Conservation (phyloP, 2,888 invertebrate genomes). For the Pelosia muscerda region DNA sequence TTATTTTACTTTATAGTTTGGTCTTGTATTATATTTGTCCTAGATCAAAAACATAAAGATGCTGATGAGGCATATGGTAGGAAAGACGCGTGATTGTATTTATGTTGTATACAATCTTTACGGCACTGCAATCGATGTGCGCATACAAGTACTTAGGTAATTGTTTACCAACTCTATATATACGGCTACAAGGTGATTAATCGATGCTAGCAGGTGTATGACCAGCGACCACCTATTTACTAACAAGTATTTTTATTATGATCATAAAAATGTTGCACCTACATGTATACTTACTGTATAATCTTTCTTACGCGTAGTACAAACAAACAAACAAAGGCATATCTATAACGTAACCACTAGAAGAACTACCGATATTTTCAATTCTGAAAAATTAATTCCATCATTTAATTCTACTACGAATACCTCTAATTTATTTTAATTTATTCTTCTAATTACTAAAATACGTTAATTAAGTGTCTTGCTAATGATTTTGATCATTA, state of each 20-base stretch:
- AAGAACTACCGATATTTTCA: neutral
- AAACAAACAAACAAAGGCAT: no score
- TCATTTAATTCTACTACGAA: neutral
- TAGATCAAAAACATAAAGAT: no score
- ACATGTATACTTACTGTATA: neutral
- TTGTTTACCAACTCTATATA: neutral
- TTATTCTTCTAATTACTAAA: neutral
- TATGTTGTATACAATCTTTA: neutral
- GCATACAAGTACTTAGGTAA: neutral
- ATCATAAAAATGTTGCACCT: neutral
- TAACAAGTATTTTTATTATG: neutral
- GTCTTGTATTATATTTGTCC: no score
- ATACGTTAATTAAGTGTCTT: neutral
- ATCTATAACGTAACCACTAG: neutral
- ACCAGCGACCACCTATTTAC: neutral
- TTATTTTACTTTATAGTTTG: no score
- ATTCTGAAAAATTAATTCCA: neutral
- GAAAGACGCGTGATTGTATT: neutral
- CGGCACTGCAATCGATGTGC: neutral
- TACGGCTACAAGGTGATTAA: neutral
- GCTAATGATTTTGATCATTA: constrained; percentile 4
- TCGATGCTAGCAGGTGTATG: neutral
- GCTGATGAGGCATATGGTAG: no score
- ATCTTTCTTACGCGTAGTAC: no score
- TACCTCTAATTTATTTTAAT: neutral